Base-by-base conservation (phyloP, 92 coral and sea anemone species). In the Epizoanthus scotinus region DNA sequence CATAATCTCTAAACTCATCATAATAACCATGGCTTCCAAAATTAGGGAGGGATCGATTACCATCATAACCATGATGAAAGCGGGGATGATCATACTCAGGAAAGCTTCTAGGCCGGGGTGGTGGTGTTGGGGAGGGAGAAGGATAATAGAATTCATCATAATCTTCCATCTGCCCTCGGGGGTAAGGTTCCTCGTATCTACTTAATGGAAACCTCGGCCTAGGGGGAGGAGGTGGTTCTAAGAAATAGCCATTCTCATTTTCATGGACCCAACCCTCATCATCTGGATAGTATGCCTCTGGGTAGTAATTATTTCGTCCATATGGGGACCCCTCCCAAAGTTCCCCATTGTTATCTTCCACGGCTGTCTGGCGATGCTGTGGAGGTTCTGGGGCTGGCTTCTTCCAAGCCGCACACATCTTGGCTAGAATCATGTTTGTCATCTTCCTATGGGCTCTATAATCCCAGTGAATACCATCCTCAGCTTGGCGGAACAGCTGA, bases 401-500 rank as follows among this genome's bases (percentile, higher is more conserved):
- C 26, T 74, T 84, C 98, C 95, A 94, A 7, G 79, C 62, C 8
- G 20, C 67, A 77, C 93, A 71, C 8, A 95, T 60, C 31, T 89
- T 91, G 2, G 86, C 80, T 28, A 95, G 69, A 27, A 95, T 86
- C 25, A 88, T 84, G 73, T 90, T 89, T 10, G 98, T 86, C 34
- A 95, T 92, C 77, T 92, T 92, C 24, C 98, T 79, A 63, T 95
- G 98, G 0, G 98, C 97, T 22, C 90, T 71, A 67, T 79, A 80
- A 8, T 88, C 91, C 98, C 98, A 95, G 28, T 95, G 98, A 34
- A 95, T 93, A 7, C 98, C 98, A 50, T 95, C 98, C 29, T 68
- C 90, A 0, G 92, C 97, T 77, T 93, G 94, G 5, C 62, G 84
- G 50, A 90, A 88, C 14, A 64, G 67, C 8, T 84, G 88, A 17